phyloP scores from a whole-genome alignment of 1,140 invertebrate species.

The Berghia stephanieae region DNA sequence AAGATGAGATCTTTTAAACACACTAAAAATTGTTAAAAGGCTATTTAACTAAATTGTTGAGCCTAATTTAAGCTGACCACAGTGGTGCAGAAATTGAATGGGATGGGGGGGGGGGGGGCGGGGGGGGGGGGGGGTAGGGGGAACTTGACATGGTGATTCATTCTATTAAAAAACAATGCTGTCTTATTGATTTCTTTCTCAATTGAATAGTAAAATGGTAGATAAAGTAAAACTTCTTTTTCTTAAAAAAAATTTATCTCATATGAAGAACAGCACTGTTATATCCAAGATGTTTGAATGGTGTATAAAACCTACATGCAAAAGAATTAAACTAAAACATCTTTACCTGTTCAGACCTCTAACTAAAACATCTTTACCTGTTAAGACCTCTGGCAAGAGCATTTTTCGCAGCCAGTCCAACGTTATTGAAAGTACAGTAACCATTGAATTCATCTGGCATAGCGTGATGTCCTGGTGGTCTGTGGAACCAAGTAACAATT shows the following conservation, averaged over 20 bases:
- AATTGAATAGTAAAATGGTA: no score
- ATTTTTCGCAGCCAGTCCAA: slow-evolving; percentile 87
- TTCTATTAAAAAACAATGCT: no score
- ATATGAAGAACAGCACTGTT: background rate
- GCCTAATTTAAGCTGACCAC: no score
- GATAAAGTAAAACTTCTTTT: no score
- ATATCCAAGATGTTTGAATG: background rate
- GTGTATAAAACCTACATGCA: background rate
- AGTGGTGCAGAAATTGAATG: no score
- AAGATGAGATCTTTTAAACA: no score
- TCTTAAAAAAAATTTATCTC: background rate
- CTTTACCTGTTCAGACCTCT: slow-evolving; percentile 46
- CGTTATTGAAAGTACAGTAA: slow-evolving; percentile 99
- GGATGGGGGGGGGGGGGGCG: no score
- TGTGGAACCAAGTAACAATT: slow-evolving; percentile 54
- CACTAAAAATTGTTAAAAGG: no score
- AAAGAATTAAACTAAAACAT: slow-evolving; percentile 5
- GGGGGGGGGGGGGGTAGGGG: no score
- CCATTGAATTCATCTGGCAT: slow-evolving; percentile 87
- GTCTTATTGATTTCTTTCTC: no score
- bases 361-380: slow-evolving; percentile 36
- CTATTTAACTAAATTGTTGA: no score
- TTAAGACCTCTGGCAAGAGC: slow-evolving; percentile 70
- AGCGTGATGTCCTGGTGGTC: slow-evolving; percentile 98
- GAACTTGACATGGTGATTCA: no score